Percentiles rank a stretch among this genome's conserved stretches.
Conservation (phyloP, 2,888 invertebrate genomes). For the Galerucella nymphaeae region DNA sequence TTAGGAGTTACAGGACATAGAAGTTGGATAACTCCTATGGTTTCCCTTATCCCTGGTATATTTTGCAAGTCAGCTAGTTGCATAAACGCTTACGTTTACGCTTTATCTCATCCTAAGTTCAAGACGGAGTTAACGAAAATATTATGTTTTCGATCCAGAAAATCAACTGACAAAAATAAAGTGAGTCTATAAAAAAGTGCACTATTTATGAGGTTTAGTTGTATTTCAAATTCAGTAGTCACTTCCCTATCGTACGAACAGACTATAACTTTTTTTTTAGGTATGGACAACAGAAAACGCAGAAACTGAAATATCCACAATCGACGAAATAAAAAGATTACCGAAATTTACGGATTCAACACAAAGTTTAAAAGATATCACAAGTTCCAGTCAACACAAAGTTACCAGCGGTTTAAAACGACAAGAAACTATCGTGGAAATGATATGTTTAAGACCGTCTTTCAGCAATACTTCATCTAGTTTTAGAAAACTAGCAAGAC, state of each 20-base stretch:
- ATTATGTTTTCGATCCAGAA: conserved; percentile 23
- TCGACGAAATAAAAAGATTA: conserved; percentile 29
- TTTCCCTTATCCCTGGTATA: conserved; percentile 81
- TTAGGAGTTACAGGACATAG: conserved; percentile 77
- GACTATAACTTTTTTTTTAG: conserved; percentile 8
- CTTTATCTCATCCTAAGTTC: conserved; percentile 83
- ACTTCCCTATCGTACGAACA: neutral
- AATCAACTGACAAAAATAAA: conserved; percentile 25
- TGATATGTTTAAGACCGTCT: conserved; percentile 64
- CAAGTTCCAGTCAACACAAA: neutral
- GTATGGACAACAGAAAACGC: conserved; percentile 59
- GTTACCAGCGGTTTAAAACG: conserved; percentile 18
- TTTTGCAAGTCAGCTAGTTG: conserved; percentile 86
- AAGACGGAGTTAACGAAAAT: conserved; percentile 67
- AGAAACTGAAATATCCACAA: conserved; percentile 44
- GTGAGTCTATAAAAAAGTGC: neutral
- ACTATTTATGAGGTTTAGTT: too few species aligned
- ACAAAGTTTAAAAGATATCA: neutral
- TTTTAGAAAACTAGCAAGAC: conserved; percentile 63
- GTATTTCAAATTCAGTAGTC: too few species aligned
- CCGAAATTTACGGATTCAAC: neutral
- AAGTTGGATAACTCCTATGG: conserved; percentile 73
- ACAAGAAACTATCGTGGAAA: conserved; percentile 33
- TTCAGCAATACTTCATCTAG: conserved; percentile 67
- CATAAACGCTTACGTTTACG: conserved; percentile 83